Base-by-base conservation (phyloP, 2,113 vertebrate species). In the Passer montanus region DNA sequence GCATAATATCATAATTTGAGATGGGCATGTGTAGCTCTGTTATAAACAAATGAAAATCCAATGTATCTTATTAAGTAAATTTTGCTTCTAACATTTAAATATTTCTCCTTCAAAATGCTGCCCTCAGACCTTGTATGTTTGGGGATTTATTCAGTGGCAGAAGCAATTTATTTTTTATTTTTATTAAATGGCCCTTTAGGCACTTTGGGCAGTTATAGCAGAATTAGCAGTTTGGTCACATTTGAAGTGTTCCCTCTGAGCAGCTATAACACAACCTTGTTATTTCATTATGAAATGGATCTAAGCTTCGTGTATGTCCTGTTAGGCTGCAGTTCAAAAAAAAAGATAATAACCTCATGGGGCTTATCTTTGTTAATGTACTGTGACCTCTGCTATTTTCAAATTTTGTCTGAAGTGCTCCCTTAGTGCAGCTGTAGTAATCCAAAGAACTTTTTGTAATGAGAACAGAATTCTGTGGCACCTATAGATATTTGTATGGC, bases 211-310 rank as follows among this genome's bases (percentile, higher is more conserved):
- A 74, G 89, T 90, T 95, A 87, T 19, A 94, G 83, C 37, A 87
- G 89, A 97, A 97, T 97, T 97, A 96, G 74, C 58, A 97, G 67
- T 96, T 97, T 94, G 78, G 83, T 94, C 96, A 97, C 92, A 97
- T 96, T 92, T 93, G 39, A 79, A 95, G 83, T 56, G 67, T 28
- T 97, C 74, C 83, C 85, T 96, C 50, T 89, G 72, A 96, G 96
- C 47, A 89, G 80, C 80, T 94, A 53, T 95, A 96, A 89, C 56
- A 92, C 80, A 96, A 87, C 77, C 94, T 97, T 97, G 95, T 96
- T 96, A 93, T 95, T 96, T 97, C 92, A 89, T 96, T 96, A 95
- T 83, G 88, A 95, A 97, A 91, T 73, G 63, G 50, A 94, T 95
- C 89, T 94, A 56, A 93, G 89, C 66, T 92, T 87, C 24, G 3